Base-by-base conservation (phyloP, 2,797 vertebrate species). In the Scolopax rusticola region DNA sequence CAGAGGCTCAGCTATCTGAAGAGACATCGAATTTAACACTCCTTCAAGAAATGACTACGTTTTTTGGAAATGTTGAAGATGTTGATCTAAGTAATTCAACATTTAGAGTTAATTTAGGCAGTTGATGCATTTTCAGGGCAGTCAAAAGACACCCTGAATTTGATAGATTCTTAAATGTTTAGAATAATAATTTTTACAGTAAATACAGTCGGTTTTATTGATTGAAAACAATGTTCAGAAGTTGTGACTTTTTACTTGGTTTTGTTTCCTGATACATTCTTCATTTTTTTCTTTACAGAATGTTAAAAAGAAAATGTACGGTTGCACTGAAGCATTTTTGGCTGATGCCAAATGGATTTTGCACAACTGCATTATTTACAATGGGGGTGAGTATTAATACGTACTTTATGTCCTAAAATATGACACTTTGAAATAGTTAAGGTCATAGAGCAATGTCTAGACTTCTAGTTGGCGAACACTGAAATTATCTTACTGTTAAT, bases 351-450 rank as follows among this genome's bases (percentile, higher is more conserved):
- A 99, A 97, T 99, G 99, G 99, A 99, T 99, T 97, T 98, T 99
- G 88, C 99, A 99, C 98, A 99, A 99, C 97, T 99, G 99, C 97
- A 99, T 99, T 96, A 99, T 99, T 97, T 99, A 99, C 97, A 99
- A 99, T 75, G 99, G 99, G 97, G 99, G 99, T 99, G 98, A 90
- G 98, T 96, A 56, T 28, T 65, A n/a, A 21, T 40, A 38, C 50
- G 5, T 6, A 13, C 23, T 23, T 23, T 83, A 16, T 1, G 7
- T 74, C 43, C 30, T n/a, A 20, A 40, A 4, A 48, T 40, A 38
- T 11, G 28, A 53, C 54, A 17, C 15, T 36, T 53, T 24, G 25
- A 40, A 69, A 21, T 24, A 27, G 25, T 28, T 63, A 2, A 51
- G 84, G 38, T 45, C 25, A 19, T 28, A 67, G 36, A 90, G 43